These are phyloP conservation scores for Peromyscus melanophrys DNA, from an alignment of 2,797 vertebrate species.

Conservation along the genomic window DNA sequence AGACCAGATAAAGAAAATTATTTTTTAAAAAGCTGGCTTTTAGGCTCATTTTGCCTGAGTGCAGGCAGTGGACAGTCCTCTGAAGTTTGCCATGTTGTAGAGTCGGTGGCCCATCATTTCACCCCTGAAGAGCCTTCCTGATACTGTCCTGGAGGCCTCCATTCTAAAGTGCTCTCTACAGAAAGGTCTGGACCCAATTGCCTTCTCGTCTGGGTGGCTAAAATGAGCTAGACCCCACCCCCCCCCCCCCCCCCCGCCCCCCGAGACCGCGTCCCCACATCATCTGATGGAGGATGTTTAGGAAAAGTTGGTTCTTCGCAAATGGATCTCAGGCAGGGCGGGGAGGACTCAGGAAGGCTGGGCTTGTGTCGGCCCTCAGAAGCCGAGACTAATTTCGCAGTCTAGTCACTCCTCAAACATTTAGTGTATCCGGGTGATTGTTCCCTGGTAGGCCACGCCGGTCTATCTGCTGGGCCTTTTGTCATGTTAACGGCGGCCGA, in stretches of 20 bases:
- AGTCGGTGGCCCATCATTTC: neutral
- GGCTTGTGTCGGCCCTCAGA: conserved; percentile 86
- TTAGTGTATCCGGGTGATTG: conserved; percentile 96
- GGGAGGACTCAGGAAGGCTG: conserved; percentile 86
- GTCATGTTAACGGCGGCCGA: conserved; percentile 97
- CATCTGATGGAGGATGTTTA: conserved; percentile 83
- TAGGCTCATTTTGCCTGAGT: neutral
- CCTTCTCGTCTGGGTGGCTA: neutral
- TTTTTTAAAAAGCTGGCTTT: neutral
- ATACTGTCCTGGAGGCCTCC: fast-evolving
- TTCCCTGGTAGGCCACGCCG: conserved; percentile 93
- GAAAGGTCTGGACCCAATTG: neutral
- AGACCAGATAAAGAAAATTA: neutral
- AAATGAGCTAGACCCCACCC: neutral
- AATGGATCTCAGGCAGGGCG: conserved; percentile 85
- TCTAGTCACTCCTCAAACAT: conserved; percentile 94
- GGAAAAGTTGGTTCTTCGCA: conserved; percentile 87
- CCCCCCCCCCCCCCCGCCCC: fast-evolving
- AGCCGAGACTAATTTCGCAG: conserved; percentile 91
- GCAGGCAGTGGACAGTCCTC: fast-evolving
- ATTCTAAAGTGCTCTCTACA: neutral
- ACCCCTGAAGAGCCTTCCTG: neutral
- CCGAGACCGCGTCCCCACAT: neutral
- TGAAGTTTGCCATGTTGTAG: neutral
- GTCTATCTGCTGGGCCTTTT: conserved; percentile 94